A percentile compares a stretch with the other conserved stretches of the same genome.
phyloP scores from a whole-genome alignment of 2,797 vertebrate species.

The Eleutherodactylus coqui region DNA sequence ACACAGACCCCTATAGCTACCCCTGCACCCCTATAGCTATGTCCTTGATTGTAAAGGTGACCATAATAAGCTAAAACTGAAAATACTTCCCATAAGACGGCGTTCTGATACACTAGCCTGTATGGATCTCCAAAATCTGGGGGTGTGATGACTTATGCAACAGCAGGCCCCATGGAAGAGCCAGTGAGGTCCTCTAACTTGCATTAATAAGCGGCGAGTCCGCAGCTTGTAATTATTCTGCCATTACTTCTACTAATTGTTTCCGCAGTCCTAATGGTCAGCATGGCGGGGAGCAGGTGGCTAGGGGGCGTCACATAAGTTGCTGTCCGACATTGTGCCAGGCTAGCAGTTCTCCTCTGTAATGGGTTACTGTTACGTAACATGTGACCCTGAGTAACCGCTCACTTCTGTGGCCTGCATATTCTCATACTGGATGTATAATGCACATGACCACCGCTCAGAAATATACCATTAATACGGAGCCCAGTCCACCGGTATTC shows the following conservation, averaged over 20 bases:
- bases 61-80: no score
- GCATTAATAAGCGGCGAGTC: background rate
- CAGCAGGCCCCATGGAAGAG: no score
- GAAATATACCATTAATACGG: background rate
- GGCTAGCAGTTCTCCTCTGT: background rate
- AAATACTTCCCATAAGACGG: no score
- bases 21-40: no score
- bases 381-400: background rate
- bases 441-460: background rate
- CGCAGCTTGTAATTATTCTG: background rate
- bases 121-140: background rate
- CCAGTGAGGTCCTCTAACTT: background rate
- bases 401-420: background rate
- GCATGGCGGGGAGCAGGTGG: background rate
- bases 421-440: background rate
- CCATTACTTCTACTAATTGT: constrained; percentile 5
- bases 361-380: constrained; percentile 23
- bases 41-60: no score
- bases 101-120: no score
- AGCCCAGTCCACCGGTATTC: no score
- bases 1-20: no score
- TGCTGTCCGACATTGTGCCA: background rate
- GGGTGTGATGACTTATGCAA: background rate
- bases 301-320: background rate
- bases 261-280: background rate